Base-by-base conservation (phyloP, 2,113 vertebrate species). In the Dendropsophus ebraccatus region DNA sequence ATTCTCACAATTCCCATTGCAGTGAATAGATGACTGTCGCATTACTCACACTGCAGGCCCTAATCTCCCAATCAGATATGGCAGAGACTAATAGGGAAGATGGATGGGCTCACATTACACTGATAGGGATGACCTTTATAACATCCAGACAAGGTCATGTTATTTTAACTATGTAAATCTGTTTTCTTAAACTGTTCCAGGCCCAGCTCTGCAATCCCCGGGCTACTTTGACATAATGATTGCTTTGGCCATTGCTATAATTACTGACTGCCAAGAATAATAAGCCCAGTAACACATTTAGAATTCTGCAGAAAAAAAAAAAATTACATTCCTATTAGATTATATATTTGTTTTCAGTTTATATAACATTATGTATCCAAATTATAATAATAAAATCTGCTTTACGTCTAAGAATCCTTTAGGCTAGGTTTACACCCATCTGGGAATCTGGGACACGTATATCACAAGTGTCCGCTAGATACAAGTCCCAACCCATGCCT, bases 271-370 rank as follows among this genome's bases (percentile, higher is more conserved):
- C 82, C 70, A 84, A 76, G 82, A 30, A 60, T 49, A 84, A 84
- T 84, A 75, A 60, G 30, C 23, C 54, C 60, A 84, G 30, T 70
- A 84, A 84, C 52, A 49, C 30, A 56, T 75, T 73, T 16, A 14
- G 6, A 52, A 62, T 75, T 74, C 17, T 37, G n/a, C 23, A 62
- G 35, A 60, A 45, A 16, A 54, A 60, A 45, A 16, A 54, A 72
- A 50, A 28, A n/a, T 50, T 49, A 50, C 28, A 83, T 60, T 60
- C 6, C 30, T 14, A 69, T 30, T 74, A 49, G n/a, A n/a, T 75
- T 75, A 7, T 47, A 30, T 30, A 41, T 70, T 73, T 37, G 4
- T 25, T 56, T 14, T n/a, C n/a, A n/a, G n/a, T n/a, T 32, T 37
- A 21, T 25, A 12, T 83, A 2, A 14, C 23, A 11, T 19, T 83